phyloP scores from a whole-genome alignment of 2,797 vertebrate species.

The Rhynchonycteris naso region DNA sequence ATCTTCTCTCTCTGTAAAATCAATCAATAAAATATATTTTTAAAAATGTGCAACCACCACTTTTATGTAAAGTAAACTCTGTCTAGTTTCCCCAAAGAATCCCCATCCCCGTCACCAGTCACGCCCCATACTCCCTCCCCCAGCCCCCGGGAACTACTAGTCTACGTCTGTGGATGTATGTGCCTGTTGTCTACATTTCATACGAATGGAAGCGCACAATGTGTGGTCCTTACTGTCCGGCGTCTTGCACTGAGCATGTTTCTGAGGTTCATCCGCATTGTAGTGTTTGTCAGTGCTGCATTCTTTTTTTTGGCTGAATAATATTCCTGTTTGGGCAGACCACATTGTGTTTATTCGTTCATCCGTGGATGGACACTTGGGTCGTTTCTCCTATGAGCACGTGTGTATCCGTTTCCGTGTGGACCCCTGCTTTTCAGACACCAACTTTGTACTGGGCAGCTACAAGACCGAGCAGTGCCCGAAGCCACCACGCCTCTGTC shows the following conservation, averaged over 20 bases:
- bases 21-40: no score
- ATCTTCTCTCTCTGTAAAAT: no score
- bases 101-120: background rate
- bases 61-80: background rate
- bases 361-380: background rate
- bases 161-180: background rate
- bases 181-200: background rate
- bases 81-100: background rate
- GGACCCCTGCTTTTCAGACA: slow-evolving; percentile 86
- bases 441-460: slow-evolving; percentile 95
- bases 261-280: background rate
- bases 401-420: background rate
- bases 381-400: background rate
- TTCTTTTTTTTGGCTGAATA: fast-evolving
- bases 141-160: background rate
- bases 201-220: background rate
- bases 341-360: fast-evolving
- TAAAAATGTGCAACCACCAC: background rate
- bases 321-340: background rate
- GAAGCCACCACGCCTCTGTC: slow-evolving; percentile 95
- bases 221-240: background rate
- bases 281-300: fast-evolving
- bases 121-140: fast-evolving
- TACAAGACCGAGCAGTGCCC: slow-evolving; percentile 97
- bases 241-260: background rate